A percentile compares a stretch with the other conserved stretches of the same genome.
phyloP scores from a whole-genome alignment of 1,140 invertebrate species.

The Watersipora subatra region DNA sequence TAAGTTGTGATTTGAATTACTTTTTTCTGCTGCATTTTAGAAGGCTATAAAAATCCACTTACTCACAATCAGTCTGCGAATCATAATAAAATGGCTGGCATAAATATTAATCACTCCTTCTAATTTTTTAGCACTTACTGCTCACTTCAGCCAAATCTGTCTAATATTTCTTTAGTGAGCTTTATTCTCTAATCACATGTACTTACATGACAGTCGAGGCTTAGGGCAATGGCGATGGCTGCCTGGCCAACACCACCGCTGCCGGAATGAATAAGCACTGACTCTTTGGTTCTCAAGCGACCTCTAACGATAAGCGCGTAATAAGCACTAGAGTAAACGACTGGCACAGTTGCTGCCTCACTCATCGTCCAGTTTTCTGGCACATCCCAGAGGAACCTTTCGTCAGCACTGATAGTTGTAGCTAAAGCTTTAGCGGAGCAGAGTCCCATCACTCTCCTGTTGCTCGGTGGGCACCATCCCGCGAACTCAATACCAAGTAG shows the following conservation, averaged over 20 bases:
- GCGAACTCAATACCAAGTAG: conserved; percentile 87
- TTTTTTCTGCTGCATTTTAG: too few relatives aligned
- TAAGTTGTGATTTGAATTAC: too few relatives aligned
- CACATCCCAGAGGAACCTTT: conserved; percentile 74
- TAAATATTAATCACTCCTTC: too few relatives aligned
- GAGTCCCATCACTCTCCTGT: conserved; percentile 82
- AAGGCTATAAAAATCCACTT: too few relatives aligned
- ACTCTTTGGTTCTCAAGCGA: background rate
- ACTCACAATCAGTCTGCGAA: too few relatives aligned
- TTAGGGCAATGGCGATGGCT: conserved; percentile 77
- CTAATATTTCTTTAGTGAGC: too few relatives aligned
- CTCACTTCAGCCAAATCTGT: too few relatives aligned
- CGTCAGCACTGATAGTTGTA: conserved; percentile 69
- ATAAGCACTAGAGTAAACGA: conserved; percentile 81
- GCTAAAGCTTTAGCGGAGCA: conserved; percentile 66
- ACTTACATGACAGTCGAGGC: conserved; percentile 55
- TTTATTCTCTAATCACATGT: conserved; percentile 59
- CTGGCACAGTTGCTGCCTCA: conserved; percentile 82
- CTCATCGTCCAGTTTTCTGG: conserved; percentile 75
- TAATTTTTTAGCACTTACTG: too few relatives aligned
- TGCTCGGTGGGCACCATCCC: conserved; percentile 55
- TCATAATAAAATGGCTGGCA: too few relatives aligned
- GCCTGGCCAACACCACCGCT: conserved; percentile 91
- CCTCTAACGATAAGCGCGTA: conserved; percentile 79
- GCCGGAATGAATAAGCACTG: conserved; percentile 79